These are phyloP conservation scores for Clamator glandarius DNA, from an alignment of 2,797 vertebrate genomes.

Conservation along the genomic window DNA sequence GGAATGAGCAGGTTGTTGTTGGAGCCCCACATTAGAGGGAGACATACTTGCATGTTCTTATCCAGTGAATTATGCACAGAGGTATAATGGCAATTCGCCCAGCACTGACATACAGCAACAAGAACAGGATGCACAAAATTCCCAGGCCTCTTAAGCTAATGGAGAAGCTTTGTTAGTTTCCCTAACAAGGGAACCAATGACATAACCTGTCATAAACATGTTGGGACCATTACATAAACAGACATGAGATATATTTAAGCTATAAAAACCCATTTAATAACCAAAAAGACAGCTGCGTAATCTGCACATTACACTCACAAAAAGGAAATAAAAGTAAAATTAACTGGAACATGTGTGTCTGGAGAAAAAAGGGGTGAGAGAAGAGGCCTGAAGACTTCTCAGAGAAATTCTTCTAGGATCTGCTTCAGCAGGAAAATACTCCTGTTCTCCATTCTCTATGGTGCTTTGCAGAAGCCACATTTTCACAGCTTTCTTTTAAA, in stretches of 20 bases:
- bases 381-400: background rate
- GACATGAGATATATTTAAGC: conserved; percentile 37
- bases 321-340: conserved; percentile 66
- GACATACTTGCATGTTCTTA: conserved; percentile 47
- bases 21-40: conserved; percentile 66
- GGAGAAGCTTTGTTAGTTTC: conserved; percentile 50
- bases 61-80: conserved; percentile 51
- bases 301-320: conserved; percentile 50
- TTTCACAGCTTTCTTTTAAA: background rate
- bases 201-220: conserved; percentile 64
- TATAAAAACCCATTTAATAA: conserved; percentile 61
- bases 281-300: conserved; percentile 39
- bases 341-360: conserved; percentile 5
- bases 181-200: conserved; percentile 63
- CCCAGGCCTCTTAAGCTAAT: conserved; percentile 59
- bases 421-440: background rate
- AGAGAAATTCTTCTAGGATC: background rate
- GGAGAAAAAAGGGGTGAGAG: background rate
- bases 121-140: conserved; percentile 71
- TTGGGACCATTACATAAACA: conserved; percentile 43
- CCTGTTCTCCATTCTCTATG: background rate
- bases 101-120: conserved; percentile 59
- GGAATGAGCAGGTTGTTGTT: conserved; percentile 67
- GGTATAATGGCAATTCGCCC: conserved; percentile 60
- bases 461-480: background rate